Evolutionary conservation across 1,140 invertebrate species (phyloP), one percentile per base, ranked within the genome.

Genomic region (Sinella curviseta): DNA sequence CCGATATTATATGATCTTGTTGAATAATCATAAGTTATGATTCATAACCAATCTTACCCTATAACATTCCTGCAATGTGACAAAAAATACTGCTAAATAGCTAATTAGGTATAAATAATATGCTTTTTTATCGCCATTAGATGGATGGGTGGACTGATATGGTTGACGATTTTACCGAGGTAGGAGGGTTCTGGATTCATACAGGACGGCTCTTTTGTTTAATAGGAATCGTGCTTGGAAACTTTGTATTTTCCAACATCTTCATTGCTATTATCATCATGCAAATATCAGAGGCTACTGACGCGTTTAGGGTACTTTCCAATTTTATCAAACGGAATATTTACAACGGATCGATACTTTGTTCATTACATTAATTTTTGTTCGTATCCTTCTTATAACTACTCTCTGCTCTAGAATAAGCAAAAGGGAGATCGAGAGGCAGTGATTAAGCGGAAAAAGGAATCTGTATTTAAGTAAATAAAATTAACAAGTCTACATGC

Each of bases 221-320:
- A 0, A 26, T 76, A n/a, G 74, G 80, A 33, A 84, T 86, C 34
- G 81, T 85, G 28, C 75, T 85, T 2, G 85, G 85, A 35, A 85
- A 86, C 60, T 86, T 85, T 77, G 80, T 86, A 34, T 85, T 86
- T 78, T 82, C 82, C 2, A 86, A 85, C 54, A 84, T 86, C 75
- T 85, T 86, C 77, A 85, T 86, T 79, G 85, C 84, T 34, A 81
- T 86, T 67, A 85, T 86, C 74, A 86, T 86, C 48, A 84, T 85
- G 83, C 85, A 86, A 36, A 86, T 86, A 55, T 84, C 82, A 26
- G 85, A 86, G 39, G 85, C 85, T 33, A 85, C 85, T 1, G 85
- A 85, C 17, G 55, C 77, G 0, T 84, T 79, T 30, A 20, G 83
- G 17, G 82, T 83, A 83, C n/a, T 8, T 12, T 76, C 8, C 28